Base-by-base conservation (phyloP, 2,888 invertebrate genomes). In the Phortica magna region DNA sequence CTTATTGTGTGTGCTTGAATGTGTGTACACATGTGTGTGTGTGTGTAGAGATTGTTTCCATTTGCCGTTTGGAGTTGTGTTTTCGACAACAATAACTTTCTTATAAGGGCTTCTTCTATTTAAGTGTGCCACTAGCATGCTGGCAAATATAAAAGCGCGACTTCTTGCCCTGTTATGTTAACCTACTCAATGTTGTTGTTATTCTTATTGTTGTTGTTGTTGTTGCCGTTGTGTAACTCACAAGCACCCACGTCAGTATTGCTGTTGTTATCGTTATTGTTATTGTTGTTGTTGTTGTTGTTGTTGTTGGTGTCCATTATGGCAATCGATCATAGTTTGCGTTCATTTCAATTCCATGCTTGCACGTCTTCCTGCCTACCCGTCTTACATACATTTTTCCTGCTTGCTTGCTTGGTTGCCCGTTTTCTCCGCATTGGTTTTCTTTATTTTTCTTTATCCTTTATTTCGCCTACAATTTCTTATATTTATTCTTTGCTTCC, bases 301-400 rank as follows among this genome's bases (percentile, higher is more conserved):
- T 31, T 31, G 31, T 4, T 31, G 6, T 6, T 10, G 41, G 4
- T 65, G 31, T 39, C 65, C 65, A n/a, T 41, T 65, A 65, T 42
- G 65, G 41, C 65, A 41, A 65, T 65, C 65, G 65, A 65, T 65
- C 65, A 65, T 65, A 65, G 65, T 65, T 65, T 65, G 39, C 65
- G 7, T 65, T 42, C 41, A 41, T n/a, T 14, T n/a, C 7, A 41
- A n/a, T 65, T 39, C 55, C 55, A 55, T 12, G 55, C 17, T 55
- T 7, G 14, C 55, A 17, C 14, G 10, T 17, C 17, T 55, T n/a
- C 55, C 7, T n/a, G 55, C n/a, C 7, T 55, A 17, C 55, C 55
- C 5, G 17, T 17, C 55, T 55, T 12, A n/a, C 55, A 55, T 12
- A 31, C 31, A 14, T 7, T 55, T 17, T 64, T 7, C 65, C 41